Evolutionary conservation across 2,797 vertebrate species (phyloP).

Genomic region (Enteromius viviparus): DNA sequence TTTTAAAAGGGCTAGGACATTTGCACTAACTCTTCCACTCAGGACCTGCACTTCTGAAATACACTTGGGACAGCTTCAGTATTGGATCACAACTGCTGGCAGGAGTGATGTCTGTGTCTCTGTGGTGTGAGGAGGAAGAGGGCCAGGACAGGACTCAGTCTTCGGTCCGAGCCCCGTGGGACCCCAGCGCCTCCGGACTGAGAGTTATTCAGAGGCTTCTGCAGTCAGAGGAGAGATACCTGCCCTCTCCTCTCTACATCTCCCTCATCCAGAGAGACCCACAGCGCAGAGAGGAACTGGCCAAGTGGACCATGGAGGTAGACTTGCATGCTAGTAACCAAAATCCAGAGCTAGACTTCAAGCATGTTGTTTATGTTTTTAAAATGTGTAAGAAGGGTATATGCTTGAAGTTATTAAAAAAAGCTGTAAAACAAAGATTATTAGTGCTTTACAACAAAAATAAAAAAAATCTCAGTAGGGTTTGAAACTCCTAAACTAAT

Average conservation of each 20-base stretch:
- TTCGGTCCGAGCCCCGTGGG: slow-evolving; percentile 75
- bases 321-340: not conserved
- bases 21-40: not conserved
- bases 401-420: not conserved
- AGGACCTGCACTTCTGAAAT: not conserved
- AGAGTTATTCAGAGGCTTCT: slow-evolving; percentile 79
- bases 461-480: not conserved
- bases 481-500: not conserved
- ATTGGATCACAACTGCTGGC: slow-evolving; percentile 55
- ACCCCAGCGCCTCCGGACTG: slow-evolving; percentile 75
- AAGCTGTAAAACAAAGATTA: not conserved
- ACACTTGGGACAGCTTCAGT: slow-evolving; percentile 35
- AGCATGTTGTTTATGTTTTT: not conserved
- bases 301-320: slow-evolving; percentile 82
- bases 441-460: too few relatives aligned
- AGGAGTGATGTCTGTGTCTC: slow-evolving; percentile 70
- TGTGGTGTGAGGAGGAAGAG: slow-evolving; percentile 81
- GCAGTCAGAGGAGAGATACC: slow-evolving; percentile 74
- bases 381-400: not conserved
- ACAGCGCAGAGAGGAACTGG: slow-evolving; percentile 73
- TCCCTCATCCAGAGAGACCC: slow-evolving; percentile 77
- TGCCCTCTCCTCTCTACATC: slow-evolving; percentile 76
- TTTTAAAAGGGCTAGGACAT: not conserved
- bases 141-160: slow-evolving; percentile 26
- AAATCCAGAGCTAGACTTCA: not conserved